phyloP scores from a whole-genome alignment of 2,797 vertebrate species.

The Hyperoplus lanceolatus region DNA sequence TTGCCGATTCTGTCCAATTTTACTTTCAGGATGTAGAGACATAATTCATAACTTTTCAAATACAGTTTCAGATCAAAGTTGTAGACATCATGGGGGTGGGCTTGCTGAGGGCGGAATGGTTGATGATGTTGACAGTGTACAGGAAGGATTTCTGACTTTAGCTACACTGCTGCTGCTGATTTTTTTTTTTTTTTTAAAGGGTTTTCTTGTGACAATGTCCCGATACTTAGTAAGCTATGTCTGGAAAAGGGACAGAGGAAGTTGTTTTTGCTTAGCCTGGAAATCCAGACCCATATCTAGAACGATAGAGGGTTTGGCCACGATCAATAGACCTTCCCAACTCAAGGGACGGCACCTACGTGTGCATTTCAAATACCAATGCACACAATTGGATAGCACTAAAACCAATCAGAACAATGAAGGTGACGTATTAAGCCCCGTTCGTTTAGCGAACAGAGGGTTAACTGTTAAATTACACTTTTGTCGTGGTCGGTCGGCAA shows the following conservation, averaged over 20 bases:
- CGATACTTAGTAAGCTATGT: slow-evolving; percentile 27
- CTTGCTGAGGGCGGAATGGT: slow-evolving; percentile 17
- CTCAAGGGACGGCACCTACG: no score
- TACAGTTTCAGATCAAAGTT: slow-evolving; percentile 38
- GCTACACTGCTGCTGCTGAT: slow-evolving; percentile 16
- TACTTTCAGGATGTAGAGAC: not conserved
- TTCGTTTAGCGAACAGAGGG: no score
- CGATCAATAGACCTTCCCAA: no score
- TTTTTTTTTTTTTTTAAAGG: slow-evolving; percentile 31
- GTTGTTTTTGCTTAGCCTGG: not conserved
- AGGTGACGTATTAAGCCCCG: no score
- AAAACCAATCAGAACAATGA: no score
- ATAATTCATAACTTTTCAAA: slow-evolving; percentile 23
- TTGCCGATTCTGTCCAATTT: not conserved
- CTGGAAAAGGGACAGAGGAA: slow-evolving; percentile 7
- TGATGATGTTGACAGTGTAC: slow-evolving; percentile 33
- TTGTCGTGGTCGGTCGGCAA: no score
- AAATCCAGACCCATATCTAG: no score
- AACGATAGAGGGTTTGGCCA: no score
- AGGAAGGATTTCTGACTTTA: slow-evolving; percentile 32
- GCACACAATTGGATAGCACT: no score
- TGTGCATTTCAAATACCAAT: no score
- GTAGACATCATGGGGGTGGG: not conserved
- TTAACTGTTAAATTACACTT: no score
- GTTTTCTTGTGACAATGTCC: slow-evolving; percentile 14